Evolutionary conservation across 2,888 invertebrate genomes (phyloP), one percentile per base, ranked within the genome.

Genomic region (Dorcus hopei): DNA sequence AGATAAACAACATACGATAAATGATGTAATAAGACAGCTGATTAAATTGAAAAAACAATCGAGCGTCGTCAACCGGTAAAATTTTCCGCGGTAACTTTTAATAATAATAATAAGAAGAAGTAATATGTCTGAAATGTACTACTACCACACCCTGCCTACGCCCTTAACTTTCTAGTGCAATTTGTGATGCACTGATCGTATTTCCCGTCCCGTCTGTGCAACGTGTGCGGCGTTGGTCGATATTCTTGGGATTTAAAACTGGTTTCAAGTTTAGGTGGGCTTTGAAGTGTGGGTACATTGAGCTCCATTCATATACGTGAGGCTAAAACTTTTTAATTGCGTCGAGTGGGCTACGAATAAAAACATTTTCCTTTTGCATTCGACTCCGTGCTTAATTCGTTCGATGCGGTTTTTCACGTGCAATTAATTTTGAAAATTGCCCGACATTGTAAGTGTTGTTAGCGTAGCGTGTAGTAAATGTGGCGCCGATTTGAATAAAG

Each of bases 141-240:
- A 33, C 26, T 64, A 69, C 68, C 68, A 66, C 66, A 67, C 65
- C 67, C 66, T 64, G 63, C 53, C 65, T 61, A 62, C 64, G 65
- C 64, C 65, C 65, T 65, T 58, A 58, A 64, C 66, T 68, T 66
- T 68, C 68, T 65, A 64, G 58, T 56, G 49, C 60, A 38, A 51
- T 51, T 58, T 58, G 55, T 55, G 42, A 42, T 53, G 52, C 57
- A 55, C 55, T 60, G 49, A 38, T 39, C 42, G 45, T 50, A 26
- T 39, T 39, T 51, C 26, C 19, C 19, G 19, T 54, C 43, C 38
- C 33, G 42, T 11, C 39, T 45, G 47, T 38, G 54, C 49, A 26
- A 40, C 41, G 49, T 54, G 43, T 14, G 49, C 38, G 52, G 57
- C 53, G 59, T 59, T 59, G 56, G 59, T 61, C 57, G 58, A 50